Conservation (phyloP, 23 tunicate species). For the Diplosoma virens region DNA sequence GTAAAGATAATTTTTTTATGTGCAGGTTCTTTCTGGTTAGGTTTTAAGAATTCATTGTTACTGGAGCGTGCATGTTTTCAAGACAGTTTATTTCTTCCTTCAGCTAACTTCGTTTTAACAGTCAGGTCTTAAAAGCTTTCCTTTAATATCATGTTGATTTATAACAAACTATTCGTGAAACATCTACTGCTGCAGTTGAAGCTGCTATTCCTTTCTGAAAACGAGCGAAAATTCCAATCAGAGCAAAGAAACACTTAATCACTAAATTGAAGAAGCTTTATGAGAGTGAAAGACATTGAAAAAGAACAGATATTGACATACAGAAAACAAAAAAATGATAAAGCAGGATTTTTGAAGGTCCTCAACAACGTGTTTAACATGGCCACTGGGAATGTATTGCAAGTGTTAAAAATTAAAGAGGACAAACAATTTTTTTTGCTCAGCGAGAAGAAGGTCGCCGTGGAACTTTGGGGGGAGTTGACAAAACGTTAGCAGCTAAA, state of each 20-base stretch:
- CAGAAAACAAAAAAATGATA: constrained; percentile 8
- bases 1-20: not conserved
- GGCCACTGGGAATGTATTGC: not conserved
- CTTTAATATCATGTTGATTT: not conserved
- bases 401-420: no score
- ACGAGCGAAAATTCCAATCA: not conserved
- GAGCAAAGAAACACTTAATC: constrained; percentile 10
- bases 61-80: not conserved
- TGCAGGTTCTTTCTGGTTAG: not conserved
- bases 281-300: constrained; percentile 1
- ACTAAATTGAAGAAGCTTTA: constrained; percentile 4
- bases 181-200: not conserved
- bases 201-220: not conserved
- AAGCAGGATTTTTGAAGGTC: constrained; percentile 9
- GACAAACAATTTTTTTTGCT: no score
- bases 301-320: not conserved
- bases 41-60: not conserved
- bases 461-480: not conserved
- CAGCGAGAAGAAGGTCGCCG: not conserved
- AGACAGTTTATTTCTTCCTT: not conserved
- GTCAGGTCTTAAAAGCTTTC: not conserved
- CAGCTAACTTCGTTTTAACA: not conserved
- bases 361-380: not conserved
- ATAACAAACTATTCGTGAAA: not conserved
- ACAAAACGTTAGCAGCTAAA: not conserved